Base-by-base conservation (phyloP, 1,140 invertebrate species). In the Heterodera schachtii region DNA sequence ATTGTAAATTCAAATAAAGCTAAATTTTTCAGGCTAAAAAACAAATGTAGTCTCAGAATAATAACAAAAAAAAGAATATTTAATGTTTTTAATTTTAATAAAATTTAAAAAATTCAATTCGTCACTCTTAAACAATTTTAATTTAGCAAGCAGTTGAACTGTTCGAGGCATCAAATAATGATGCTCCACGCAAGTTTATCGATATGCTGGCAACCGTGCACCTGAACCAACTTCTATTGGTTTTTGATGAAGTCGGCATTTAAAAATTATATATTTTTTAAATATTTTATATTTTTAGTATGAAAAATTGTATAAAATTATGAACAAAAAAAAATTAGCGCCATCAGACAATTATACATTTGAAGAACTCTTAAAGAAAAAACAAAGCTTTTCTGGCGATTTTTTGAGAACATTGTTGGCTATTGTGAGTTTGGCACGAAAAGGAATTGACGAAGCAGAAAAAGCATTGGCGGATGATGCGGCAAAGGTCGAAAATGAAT, bases 351-450 rank as follows among this genome's bases (percentile, higher is more conserved):
- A 13, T 4, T 64, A 64, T 19, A 64, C 57, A 11, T 64, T 64
- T 64, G 57, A 64, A 64, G 16, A 19, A 64, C 16, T 64, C 5
- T 64, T 64, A 19, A 16, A 16, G 57, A 64, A 64, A 64, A 64
- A 52, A 11, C 6, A 64, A 19, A 31, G 31, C 31, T 64, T 64
- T 64, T 5, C 11, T 64, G 57, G 57, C 57, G 57, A 64, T 19
- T 64, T 64, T 64, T 64, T 64, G 57, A 64, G 57, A 64, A 64
- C 57, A 64, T 64, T 64, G 16, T 19, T 64, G 57, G 57, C 57
- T 5, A 64, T 64, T 64, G 57, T 64, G 57, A 64, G 57, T 19
- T 64, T 64, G 57, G 57, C 57, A 5, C 57, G 57, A 64, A 64
- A 64, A 19, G 57, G 57, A 13, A 64, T 64, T 64, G 57, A 64